Percentiles rank a stretch among this genome's conserved stretches.
These are phyloP conservation scores for Mellivora capensis DNA, from an alignment of 2,113 vertebrate genomes.

Conservation along the genomic window DNA sequence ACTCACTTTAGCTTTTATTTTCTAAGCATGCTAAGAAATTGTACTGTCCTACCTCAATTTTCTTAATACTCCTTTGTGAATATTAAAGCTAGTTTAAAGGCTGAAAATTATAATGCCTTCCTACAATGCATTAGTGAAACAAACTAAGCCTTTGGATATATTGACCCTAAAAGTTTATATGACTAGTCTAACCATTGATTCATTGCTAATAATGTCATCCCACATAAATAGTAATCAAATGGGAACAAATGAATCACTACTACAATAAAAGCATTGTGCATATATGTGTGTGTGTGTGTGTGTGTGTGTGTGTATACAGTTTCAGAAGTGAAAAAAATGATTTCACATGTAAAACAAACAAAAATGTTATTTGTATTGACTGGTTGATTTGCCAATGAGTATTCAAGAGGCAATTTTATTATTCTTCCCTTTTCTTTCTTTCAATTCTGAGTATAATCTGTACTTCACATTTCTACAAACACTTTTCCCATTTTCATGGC, in stretches of 20 bases:
- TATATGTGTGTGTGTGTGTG: background rate
- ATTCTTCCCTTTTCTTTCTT: background rate
- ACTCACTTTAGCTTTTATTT: background rate
- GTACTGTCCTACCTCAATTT: background rate
- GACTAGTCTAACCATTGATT: background rate
- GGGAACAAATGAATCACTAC: background rate
- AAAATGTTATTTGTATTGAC: background rate
- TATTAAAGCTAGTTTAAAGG: background rate
- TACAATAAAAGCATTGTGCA: background rate
- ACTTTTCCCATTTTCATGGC: background rate
- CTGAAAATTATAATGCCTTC: background rate
- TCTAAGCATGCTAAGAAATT: background rate
- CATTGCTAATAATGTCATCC: background rate
- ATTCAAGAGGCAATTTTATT: background rate
- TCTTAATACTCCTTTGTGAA: background rate
- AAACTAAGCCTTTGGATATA: background rate
- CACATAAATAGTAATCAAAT: background rate
- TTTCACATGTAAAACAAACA: background rate
- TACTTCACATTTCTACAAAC: background rate
- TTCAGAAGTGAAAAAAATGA: background rate
- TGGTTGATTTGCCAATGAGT: background rate
- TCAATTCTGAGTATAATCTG: background rate
- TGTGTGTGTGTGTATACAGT: background rate
- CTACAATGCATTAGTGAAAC: background rate
- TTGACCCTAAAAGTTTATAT: background rate